Evolutionary conservation across 2,888 invertebrate species (phyloP).

Genomic region (Chloroclystis v-ata): DNA sequence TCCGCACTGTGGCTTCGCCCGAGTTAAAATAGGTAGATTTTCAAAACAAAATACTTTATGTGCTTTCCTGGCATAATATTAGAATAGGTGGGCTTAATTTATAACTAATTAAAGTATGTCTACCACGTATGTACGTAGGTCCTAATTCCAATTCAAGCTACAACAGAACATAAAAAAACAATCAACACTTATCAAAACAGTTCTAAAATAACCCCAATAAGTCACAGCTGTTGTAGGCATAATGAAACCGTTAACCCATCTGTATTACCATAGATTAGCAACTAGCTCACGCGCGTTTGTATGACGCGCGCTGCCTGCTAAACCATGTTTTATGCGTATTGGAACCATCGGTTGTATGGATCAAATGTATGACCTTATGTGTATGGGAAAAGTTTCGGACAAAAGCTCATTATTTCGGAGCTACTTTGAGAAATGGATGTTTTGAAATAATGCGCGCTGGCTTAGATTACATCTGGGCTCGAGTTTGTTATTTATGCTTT

Average conservation of each 20-base stretch:
- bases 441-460: conserved; percentile 24
- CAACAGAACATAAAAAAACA: conserved; percentile 18
- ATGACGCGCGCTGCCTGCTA: conserved; percentile 56
- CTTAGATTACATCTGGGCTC: conserved; percentile 16
- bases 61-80: no score
- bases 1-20: no score
- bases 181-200: conserved; percentile 24
- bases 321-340: conserved; percentile 71
- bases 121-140: neutral
- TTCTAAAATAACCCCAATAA: conserved; percentile 31
- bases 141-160: conserved; percentile 2
- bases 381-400: conserved; percentile 30
- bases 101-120: neutral
- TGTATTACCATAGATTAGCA: conserved; percentile 48
- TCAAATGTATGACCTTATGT: conserved; percentile 46
- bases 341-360: conserved; percentile 65
- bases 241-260: conserved; percentile 44
- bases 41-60: no score
- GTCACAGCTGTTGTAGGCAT: conserved; percentile 40
- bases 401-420: conserved; percentile 31
- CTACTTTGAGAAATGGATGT: conserved; percentile 29
- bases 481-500: conserved; percentile 15
- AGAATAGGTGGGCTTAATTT: no score
- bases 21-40: no score
- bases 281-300: conserved; percentile 52